A percentile compares a stretch with the other conserved stretches of the same genome.
phyloP scores from a whole-genome alignment of 2,888 invertebrate species.

The Cinara cedri region DNA sequence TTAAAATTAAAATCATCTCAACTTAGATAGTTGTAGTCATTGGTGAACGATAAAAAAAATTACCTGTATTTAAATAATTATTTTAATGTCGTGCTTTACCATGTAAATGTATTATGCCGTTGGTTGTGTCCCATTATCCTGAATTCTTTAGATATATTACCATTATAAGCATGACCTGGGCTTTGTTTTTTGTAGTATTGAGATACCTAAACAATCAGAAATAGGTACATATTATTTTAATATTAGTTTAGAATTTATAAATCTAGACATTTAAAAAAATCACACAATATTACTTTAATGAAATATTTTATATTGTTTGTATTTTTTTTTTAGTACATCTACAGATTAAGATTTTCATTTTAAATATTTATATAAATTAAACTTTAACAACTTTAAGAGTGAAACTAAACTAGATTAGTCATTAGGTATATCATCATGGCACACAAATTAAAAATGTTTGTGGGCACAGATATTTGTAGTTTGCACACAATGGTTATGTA shows the following conservation, averaged over 20 bases:
- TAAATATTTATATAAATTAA: background rate
- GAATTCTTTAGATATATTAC: conserved; percentile 85
- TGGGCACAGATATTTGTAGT: too few relatives aligned
- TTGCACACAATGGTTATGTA: too few relatives aligned
- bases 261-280: too few relatives aligned
- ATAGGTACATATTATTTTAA: background rate
- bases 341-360: background rate
- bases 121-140: conserved; percentile 89
- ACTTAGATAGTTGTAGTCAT: too few relatives aligned
- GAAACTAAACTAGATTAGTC: too few relatives aligned
- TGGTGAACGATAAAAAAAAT: too few relatives aligned
- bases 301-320: background rate
- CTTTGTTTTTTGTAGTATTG: conserved; percentile 57
- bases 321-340: background rate
- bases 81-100: conserved; percentile 30
- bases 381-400: too few relatives aligned
- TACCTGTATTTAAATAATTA: background rate
- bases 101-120: conserved; percentile 61
- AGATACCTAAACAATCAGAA: conserved; percentile 36
- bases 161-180: conserved; percentile 65
- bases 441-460: too few relatives aligned
- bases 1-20: too few relatives aligned
- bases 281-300: too few relatives aligned
- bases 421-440: too few relatives aligned
- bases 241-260: too few relatives aligned